These are phyloP conservation scores for Parochlus steinenii DNA, from an alignment of 2,888 invertebrate genomes.

Conservation along the genomic window DNA sequence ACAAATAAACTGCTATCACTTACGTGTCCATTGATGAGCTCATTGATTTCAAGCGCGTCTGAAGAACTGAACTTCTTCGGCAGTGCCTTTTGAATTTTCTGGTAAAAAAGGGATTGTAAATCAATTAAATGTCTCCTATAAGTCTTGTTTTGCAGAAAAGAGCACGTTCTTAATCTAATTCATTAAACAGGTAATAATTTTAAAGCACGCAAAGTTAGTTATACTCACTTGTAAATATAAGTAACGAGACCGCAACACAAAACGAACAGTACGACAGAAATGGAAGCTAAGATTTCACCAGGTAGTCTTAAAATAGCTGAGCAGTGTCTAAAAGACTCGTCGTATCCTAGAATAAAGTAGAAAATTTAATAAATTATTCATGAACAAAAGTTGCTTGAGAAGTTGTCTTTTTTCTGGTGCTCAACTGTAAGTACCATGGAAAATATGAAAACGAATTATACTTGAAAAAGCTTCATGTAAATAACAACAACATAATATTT, in stretches of 20 bases:
- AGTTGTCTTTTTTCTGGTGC: no score
- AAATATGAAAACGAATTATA: no score
- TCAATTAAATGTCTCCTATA: background rate
- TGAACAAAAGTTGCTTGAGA: no score
- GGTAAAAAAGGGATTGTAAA: conserved; percentile 5
- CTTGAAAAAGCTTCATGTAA: no score
- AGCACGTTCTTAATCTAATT: background rate
- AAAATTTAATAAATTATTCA: no score
- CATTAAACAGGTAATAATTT: background rate
- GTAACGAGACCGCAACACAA: conserved; percentile 24
- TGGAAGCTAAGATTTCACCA: conserved; percentile 47
- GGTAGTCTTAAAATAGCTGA: conserved; percentile 61
- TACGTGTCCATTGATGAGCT: no score
- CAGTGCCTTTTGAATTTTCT: conserved; percentile 41
- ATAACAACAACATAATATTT: no score
- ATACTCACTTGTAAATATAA: background rate
- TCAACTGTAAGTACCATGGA: no score
- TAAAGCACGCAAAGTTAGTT: background rate
- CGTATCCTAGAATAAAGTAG: conserved; percentile 48
- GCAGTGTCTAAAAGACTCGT: conserved; percentile 65
- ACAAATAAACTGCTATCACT: no score
- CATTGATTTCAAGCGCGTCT: conserved; percentile 62
- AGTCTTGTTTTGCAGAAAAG: background rate
- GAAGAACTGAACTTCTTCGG: conserved; percentile 57
- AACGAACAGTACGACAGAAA: conserved; percentile 32